A percentile compares a stretch with the other conserved stretches of the same genome.
These are phyloP conservation scores for Proales similis DNA, from an alignment of 1,140 invertebrate species.

Conservation along the genomic window DNA sequence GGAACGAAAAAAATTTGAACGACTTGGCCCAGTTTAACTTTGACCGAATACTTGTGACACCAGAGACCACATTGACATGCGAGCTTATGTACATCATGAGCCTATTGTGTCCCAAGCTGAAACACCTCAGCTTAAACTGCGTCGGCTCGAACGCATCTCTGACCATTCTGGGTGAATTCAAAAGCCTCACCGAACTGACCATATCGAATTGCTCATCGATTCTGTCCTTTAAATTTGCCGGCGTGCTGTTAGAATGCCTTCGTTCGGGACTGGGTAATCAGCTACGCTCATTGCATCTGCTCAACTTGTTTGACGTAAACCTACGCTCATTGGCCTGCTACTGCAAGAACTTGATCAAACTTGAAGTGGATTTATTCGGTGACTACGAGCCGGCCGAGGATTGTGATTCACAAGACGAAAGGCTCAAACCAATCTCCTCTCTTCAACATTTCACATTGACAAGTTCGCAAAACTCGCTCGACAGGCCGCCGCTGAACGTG, in stretches of 20 bases:
- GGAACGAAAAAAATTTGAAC: background rate
- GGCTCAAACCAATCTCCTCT: background rate
- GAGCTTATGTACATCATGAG: constrained; percentile 3
- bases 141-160: background rate
- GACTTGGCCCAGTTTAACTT: background rate
- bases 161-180: constrained; percentile 3
- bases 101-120: constrained; percentile 24
- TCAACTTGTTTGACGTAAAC: constrained; percentile 26
- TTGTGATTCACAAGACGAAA: background rate
- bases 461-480: background rate
- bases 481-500: constrained; percentile 3
- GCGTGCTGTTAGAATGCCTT: constrained; percentile 2
- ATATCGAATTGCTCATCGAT: constrained; percentile 1
- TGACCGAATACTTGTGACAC: constrained; percentile 2
- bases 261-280: background rate
- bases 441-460: background rate
- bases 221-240: constrained; percentile 16
- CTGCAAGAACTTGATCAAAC: constrained; percentile 20
- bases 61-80: constrained; percentile 15
- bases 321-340: constrained; percentile 6
- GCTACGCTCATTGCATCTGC: background rate
- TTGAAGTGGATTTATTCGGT: constrained; percentile 11
- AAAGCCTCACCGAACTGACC: background rate
- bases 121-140: constrained; percentile 16
- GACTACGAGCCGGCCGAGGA: constrained; percentile 21